Conservation (phyloP, 92 coral and sea anemone species). For the Palythoa grandiflora region DNA sequence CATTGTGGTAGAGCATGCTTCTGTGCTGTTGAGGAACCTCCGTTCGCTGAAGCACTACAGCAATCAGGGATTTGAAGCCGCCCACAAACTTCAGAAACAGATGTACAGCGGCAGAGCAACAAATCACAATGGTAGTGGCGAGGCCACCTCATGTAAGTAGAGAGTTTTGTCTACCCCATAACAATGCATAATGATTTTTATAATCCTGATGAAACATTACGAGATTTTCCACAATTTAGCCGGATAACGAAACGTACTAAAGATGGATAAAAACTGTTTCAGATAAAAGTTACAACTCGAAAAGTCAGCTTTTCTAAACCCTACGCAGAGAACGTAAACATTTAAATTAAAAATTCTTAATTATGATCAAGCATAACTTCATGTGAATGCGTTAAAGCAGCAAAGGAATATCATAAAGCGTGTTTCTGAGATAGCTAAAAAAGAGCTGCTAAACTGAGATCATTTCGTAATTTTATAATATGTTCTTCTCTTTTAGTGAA, state of each 20-base stretch:
- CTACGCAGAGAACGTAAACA: neutral
- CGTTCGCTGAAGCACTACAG: constrained; percentile 51
- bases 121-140: constrained; percentile 59
- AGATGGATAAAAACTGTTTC: neutral
- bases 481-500: too few species aligned
- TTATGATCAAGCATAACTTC: neutral
- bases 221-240: neutral
- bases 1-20: constrained; percentile 55
- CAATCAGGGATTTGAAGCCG: constrained; percentile 64
- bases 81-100: constrained; percentile 58
- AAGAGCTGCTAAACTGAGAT: too few species aligned
- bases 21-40: constrained; percentile 54
- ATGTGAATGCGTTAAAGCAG: too few species aligned
- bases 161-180: neutral
- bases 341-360: too few species aligned
- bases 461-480: too few species aligned
- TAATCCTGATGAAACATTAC: neutral
- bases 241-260: neutral
- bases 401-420: too few species aligned
- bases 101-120: constrained; percentile 64
- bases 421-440: too few species aligned
- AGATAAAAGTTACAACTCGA: neutral
- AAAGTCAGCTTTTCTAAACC: neutral
- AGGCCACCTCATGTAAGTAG: neutral
- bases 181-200: neutral